Evolutionary conservation across 2,797 vertebrate species (phyloP).

Genomic region (Labroides dimidiatus): DNA sequence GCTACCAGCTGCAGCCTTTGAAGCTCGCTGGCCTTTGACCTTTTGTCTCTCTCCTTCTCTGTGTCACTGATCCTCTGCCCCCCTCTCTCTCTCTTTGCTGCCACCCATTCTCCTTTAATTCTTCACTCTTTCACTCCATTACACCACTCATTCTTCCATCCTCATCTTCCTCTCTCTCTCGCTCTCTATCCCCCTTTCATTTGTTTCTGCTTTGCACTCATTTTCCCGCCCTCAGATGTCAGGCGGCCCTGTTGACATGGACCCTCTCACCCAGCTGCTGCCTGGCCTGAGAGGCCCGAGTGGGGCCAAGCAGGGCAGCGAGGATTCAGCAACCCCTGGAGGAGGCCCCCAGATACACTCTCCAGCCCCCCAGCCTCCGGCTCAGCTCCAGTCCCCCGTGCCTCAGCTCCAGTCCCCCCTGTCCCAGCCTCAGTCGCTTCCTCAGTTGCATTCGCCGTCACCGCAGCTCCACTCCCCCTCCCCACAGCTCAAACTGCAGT

Average conservation of each 20-base stretch:
- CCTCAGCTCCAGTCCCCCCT: constrained; percentile 70
- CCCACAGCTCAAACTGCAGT: constrained; percentile 74
- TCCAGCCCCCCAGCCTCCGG: constrained; percentile 61
- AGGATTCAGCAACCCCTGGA: constrained; percentile 57
- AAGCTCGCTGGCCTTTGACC: constrained; percentile 68
- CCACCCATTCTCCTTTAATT: constrained; percentile 25
- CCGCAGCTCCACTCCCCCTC: constrained; percentile 74
- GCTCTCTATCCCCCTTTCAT: background rate
- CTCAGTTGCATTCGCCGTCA: constrained; percentile 70
- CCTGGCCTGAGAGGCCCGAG: constrained; percentile 86
- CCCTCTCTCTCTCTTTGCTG: background rate
- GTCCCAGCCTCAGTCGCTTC: constrained; percentile 64
- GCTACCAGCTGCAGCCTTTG: constrained; percentile 66
- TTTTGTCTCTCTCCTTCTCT: constrained; percentile 48
- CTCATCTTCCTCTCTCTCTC: constrained; percentile 1
- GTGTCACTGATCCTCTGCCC: constrained; percentile 33
- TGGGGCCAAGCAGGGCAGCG: constrained; percentile 67
- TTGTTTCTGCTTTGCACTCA: constrained; percentile 26
- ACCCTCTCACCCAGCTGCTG: constrained; percentile 89
- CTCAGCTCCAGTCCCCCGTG: constrained; percentile 67
- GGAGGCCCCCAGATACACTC: constrained; percentile 68
- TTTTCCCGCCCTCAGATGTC: constrained; percentile 80
- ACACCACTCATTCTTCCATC: constrained; percentile 8
- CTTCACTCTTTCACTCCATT: constrained; percentile 16
- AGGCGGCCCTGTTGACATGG: constrained; percentile 82